Percentiles rank a stretch among this genome's conserved stretches.
These are phyloP conservation scores for Drosophila rhopaloa DNA, from an alignment of 1,140 invertebrate genomes.

Conservation along the genomic window DNA sequence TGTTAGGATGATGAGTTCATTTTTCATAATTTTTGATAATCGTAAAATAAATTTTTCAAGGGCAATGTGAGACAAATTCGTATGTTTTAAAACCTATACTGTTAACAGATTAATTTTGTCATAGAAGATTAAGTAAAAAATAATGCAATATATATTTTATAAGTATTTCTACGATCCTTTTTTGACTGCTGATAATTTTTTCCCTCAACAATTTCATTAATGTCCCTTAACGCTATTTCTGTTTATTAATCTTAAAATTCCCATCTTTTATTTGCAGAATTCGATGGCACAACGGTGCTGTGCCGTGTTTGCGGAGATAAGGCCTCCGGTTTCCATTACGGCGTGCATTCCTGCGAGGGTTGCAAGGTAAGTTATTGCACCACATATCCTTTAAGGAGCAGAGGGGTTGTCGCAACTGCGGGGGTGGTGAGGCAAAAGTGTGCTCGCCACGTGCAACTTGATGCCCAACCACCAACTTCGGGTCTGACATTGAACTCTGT, in stretches of 20 bases:
- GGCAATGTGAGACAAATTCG: no score
- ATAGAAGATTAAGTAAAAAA: no score
- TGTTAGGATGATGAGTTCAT: background rate
- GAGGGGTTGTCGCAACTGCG: conserved; percentile 16
- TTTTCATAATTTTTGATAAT: background rate
- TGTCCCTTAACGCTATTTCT: background rate
- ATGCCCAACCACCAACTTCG: conserved; percentile 50
- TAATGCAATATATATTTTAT: no score
- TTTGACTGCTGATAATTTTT: background rate
- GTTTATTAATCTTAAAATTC: conserved; percentile 25
- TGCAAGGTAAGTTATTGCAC: conserved; percentile 95
- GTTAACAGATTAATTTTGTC: no score
- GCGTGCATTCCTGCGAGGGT: conserved; percentile 99
- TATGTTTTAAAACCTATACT: no score
- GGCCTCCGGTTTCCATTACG: conserved; percentile 99
- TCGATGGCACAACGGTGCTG: conserved; percentile 98
- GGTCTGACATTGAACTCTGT: conserved; percentile 76
- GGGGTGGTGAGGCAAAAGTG: conserved; percentile 27
- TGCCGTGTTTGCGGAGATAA: conserved; percentile 99
- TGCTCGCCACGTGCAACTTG: conserved; percentile 49
- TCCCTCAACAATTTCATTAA: background rate
- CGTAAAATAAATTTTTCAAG: no score
- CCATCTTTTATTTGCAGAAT: conserved; percentile 91
- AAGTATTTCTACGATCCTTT: background rate
- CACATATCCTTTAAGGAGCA: background rate